Conservation (phyloP, 1,140 invertebrate species). For the Drosophila pachea region DNA sequence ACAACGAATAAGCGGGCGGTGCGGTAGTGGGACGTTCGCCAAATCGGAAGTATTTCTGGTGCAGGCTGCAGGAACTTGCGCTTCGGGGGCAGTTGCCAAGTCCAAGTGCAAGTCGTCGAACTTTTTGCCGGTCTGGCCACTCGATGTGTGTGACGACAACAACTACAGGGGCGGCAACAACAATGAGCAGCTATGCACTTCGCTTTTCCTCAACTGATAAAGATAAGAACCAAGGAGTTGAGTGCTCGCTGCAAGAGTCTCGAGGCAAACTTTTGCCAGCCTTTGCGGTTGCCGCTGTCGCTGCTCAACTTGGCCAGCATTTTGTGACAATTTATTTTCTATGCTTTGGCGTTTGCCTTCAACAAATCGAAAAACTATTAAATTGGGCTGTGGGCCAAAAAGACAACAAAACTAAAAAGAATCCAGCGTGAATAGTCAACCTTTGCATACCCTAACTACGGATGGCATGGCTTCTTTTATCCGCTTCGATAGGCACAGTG, state of each 20-base stretch:
- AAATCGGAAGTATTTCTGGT: slow-evolving; percentile 27
- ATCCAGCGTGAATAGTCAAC: slow-evolving; percentile 2
- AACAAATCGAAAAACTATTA: slow-evolving; percentile 77
- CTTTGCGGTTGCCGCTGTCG: slow-evolving; percentile 40
- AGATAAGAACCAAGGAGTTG: slow-evolving; percentile 71
- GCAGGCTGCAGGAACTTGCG: slow-evolving; percentile 16
- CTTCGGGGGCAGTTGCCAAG: slow-evolving; percentile 22
- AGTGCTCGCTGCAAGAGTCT: slow-evolving; percentile 45
- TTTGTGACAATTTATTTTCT: slow-evolving; percentile 77
- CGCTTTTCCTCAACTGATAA: slow-evolving; percentile 72
- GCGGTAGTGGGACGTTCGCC: slow-evolving; percentile 18
- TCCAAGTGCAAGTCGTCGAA: slow-evolving; percentile 54
- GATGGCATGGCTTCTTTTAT: too few relatives aligned
- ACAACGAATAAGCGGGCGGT: neutral
- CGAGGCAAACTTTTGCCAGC: slow-evolving; percentile 52
- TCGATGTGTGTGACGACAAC: slow-evolving; percentile 65
- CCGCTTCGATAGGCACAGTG: too few relatives aligned
- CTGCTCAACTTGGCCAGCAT: slow-evolving; percentile 59
- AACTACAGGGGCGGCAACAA: slow-evolving; percentile 36
- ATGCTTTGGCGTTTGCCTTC: slow-evolving; percentile 72
- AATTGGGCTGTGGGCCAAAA: slow-evolving; percentile 70
- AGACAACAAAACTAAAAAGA: slow-evolving; percentile 28
- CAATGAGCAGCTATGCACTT: slow-evolving; percentile 40
- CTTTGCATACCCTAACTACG: slow-evolving; percentile 12
- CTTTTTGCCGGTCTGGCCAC: slow-evolving; percentile 48